Evolutionary conservation across 2,888 invertebrate genomes (phyloP).

Genomic region (Megaustenia siamemsis): DNA sequence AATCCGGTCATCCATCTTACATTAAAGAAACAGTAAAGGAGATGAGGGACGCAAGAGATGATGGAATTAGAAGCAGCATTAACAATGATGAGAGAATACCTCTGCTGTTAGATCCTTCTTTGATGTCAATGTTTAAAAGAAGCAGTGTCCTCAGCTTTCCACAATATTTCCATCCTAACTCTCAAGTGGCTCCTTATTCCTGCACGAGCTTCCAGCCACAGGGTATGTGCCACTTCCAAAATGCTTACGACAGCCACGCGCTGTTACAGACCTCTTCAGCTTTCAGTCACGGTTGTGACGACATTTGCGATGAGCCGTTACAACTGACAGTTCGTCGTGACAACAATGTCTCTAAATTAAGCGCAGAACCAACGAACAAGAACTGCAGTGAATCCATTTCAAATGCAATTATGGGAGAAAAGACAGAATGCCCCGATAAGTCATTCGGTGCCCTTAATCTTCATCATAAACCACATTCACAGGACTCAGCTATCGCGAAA

Average conservation of each 20-base stretch:
- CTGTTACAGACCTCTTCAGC: conserved; percentile 50
- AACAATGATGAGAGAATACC: conserved; percentile 4
- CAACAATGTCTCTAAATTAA: conserved; percentile 27
- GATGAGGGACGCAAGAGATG: conserved; percentile 11
- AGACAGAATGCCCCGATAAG: conserved; percentile 57
- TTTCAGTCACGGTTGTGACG: conserved; percentile 57
- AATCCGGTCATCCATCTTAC: conserved; percentile 1
- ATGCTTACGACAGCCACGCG: conserved; percentile 31
- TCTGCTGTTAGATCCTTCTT: conserved; percentile 23
- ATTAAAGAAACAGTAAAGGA: conserved; percentile 23
- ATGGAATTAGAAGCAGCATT: conserved; percentile 35
- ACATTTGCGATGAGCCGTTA: conserved; percentile 58
- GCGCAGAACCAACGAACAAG: conserved; percentile 8
- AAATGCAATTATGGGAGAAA: conserved; percentile 28
- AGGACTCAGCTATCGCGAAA: conserved; percentile 48
- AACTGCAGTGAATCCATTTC: conserved; percentile 31
- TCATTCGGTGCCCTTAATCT: conserved; percentile 70
- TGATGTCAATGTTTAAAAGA: conserved; percentile 1
- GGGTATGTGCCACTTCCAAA: conserved; percentile 37
- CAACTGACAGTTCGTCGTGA: conserved; percentile 61
- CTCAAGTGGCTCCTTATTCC: too few species aligned
- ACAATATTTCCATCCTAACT: conserved; percentile 21
- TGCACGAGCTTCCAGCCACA: conserved; percentile 14
- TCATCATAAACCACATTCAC: conserved; percentile 64
- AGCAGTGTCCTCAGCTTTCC: conserved; percentile 26